Percentiles rank a stretch among this genome's conserved stretches.
phyloP scores from a whole-genome alignment of 2,797 vertebrate species.

The Ctenochaetus hawaiiensis region DNA sequence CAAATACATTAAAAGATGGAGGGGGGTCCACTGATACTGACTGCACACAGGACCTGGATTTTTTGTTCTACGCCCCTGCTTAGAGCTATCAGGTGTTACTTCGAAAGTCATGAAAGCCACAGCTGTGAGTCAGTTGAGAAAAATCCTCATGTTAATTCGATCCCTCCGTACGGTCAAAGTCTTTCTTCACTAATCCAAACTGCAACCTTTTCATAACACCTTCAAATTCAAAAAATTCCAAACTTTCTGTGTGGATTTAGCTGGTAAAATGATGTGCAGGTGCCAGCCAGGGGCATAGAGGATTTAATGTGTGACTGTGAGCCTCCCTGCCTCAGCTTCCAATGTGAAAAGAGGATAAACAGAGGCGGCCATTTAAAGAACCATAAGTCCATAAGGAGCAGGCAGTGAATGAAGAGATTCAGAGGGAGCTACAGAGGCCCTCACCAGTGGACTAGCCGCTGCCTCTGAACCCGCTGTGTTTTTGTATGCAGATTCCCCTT shows the following conservation, averaged over 20 bases:
- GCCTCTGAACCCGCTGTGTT: conserved; percentile 78
- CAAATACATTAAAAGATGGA: background rate
- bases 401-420: conserved; percentile 78
- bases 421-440: conserved; percentile 71
- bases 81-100: background rate
- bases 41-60: background rate
- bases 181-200: background rate
- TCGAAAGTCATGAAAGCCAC: background rate
- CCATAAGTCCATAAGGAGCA: conserved; percentile 57
- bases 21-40: background rate
- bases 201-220: conserved; percentile 11
- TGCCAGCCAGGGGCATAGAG: conserved; percentile 61
- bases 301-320: conserved; percentile 67
- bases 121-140: background rate
- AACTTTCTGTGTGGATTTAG: conserved; percentile 27
- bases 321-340: conserved; percentile 57
- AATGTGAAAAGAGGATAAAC: conserved; percentile 66
- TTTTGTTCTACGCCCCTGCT: background rate
- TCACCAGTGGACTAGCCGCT: conserved; percentile 58
- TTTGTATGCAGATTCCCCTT: conserved; percentile 85
- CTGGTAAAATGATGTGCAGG: conserved; percentile 64
- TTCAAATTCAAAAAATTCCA: conserved; percentile 23
- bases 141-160: background rate
- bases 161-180: background rate
- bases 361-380: conserved; percentile 78